A percentile compares a stretch with the other conserved stretches of the same genome.
These are phyloP conservation scores for Podarcis raffonei DNA, from an alignment of 2,113 vertebrate genomes.

Conservation along the genomic window DNA sequence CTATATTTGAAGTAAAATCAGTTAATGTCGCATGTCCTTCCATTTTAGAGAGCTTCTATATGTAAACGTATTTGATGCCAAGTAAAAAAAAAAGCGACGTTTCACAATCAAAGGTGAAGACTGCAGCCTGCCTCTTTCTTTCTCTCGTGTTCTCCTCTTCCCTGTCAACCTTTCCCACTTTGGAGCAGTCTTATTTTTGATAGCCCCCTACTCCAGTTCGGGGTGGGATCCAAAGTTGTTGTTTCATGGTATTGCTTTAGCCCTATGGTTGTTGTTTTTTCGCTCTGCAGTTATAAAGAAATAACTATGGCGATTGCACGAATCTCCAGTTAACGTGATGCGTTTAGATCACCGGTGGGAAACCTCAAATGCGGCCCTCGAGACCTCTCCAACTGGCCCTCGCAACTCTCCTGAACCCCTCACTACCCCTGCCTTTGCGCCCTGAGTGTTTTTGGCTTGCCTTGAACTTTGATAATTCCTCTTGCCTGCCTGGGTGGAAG, in stretches of 20 bases:
- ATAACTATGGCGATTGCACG: too few relatives aligned
- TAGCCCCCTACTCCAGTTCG: neutral
- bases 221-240: neutral
- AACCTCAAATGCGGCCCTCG: too few relatives aligned
- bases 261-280: too few relatives aligned
- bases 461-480: too few relatives aligned
- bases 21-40: constrained; percentile 55
- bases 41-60: constrained; percentile 47
- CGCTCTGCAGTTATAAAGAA: neutral
- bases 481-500: too few relatives aligned
- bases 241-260: neutral
- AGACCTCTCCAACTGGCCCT: too few relatives aligned
- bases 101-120: neutral
- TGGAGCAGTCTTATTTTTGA: neutral
- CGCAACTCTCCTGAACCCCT: too few relatives aligned
- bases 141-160: neutral
- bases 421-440: too few relatives aligned
- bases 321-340: neutral
- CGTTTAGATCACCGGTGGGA: too few relatives aligned
- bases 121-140: neutral
- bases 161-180: neutral
- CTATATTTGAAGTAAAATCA: constrained; percentile 50
- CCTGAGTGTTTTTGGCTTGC: too few relatives aligned
- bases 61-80: constrained; percentile 37
- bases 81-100: constrained; percentile 29